Evolutionary conservation across 2,797 vertebrate species (phyloP), one percentile per base, ranked within the genome.

Genomic region (Streptopelia turtur): DNA sequence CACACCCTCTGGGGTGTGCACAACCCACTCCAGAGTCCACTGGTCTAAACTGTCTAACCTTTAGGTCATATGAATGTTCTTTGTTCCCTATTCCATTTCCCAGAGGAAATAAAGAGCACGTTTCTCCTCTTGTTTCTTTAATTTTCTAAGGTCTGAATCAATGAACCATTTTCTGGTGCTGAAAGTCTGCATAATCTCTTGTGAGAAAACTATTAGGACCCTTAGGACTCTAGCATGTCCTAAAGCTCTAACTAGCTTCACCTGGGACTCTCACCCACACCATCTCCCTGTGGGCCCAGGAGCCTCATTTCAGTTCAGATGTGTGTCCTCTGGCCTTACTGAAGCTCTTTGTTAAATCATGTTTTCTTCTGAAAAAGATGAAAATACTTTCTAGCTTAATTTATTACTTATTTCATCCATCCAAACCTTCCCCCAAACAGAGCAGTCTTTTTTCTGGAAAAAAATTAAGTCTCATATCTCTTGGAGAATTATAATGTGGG

Each of bases 301-400:
- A 88, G 6, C 11, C 13, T 41, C 22, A 39, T 24, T 88, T 71
- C 31, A 68, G 39, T 11, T 76, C 55, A 72, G 12, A 22, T 0
- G 0, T 10, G 0, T 1, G 17, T 9, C 16, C 16, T 43, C 0
- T 3, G 24, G 6, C 3, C 6, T 68, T 47, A 33, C 14, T 1
- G 0, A 76, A 45, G 20, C 16, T 41, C 7, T 71, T 70, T 39
- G 30, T 57, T 53, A 55, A 23, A 33, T 53, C 7, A 27, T 3
- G 33, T 57, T 74, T 81, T 49, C 24, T 87, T 68, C 9, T 41
- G 33, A 33, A 61, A 68, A 80, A 86, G 31, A 23, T 49, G 5
- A 17, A 76, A 80, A 16, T 60, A 52, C 7, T 68, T 87, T 25
- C 20, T 78, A 13, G 12, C n/a, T 63, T 68, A 71, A 50, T 23